These are phyloP conservation scores for Amazona vittata DNA, from an alignment of 2,113 vertebrate species.

Conservation along the genomic window DNA sequence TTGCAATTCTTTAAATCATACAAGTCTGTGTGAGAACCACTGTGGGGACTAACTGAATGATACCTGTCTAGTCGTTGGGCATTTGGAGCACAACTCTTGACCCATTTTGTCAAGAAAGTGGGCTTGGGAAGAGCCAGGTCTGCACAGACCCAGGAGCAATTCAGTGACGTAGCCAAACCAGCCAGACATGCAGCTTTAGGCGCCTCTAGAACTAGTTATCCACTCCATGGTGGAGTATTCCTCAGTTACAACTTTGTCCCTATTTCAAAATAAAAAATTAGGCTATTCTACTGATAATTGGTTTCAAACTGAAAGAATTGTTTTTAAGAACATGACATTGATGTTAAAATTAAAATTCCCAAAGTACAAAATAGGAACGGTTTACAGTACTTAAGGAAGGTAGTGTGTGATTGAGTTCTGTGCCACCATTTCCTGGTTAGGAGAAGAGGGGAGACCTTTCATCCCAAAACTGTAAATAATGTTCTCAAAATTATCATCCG, in stretches of 20 bases:
- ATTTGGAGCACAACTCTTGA: neutral
- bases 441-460: neutral
- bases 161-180: neutral
- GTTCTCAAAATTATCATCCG: neutral
- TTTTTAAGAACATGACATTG: neutral
- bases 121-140: neutral
- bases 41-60: neutral
- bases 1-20: neutral
- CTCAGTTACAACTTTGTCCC: neutral
- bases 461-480: neutral
- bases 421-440: neutral
- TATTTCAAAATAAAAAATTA: neutral
- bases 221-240: neutral
- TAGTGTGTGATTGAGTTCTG: neutral
- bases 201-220: neutral
- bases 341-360: neutral
- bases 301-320: neutral
- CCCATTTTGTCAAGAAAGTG: neutral
- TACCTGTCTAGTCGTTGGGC: neutral
- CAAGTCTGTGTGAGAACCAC: neutral
- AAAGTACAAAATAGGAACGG: neutral
- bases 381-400: neutral
- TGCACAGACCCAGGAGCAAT: neutral
- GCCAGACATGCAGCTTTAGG: rapidly evolving
- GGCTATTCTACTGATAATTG: neutral